Evolutionary conservation across 92 coral and sea anemone genomes (phyloP).

Genomic region (Nematostella vectensis): DNA sequence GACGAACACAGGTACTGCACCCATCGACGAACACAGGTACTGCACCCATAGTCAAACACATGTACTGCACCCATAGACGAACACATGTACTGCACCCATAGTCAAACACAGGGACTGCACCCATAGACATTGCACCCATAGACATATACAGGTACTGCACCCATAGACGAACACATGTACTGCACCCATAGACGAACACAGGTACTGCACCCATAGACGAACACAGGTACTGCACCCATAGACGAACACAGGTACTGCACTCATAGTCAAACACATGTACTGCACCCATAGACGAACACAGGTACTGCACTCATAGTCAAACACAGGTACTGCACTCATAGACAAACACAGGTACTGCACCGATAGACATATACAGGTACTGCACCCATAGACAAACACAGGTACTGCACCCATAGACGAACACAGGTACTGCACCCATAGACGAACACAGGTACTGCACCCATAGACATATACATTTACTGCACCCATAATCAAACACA

Average conservation of each 20-base stretch:
- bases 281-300: not conserved
- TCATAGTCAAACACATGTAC: constrained; percentile 30
- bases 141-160: not conserved
- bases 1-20: constrained; percentile 67
- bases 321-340: constrained; percentile 19
- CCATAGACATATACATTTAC: constrained; percentile 46
- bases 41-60: not conserved
- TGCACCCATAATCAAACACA: not conserved
- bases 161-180: too few relatives aligned
- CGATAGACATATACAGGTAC: too few relatives aligned
- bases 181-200: constrained; percentile 75
- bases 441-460: too few relatives aligned
- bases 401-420: constrained; percentile 10
- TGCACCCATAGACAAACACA: constrained; percentile 51
- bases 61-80: not conserved
- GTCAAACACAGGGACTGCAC: constrained; percentile 70
- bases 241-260: not conserved
- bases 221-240: constrained; percentile 18
- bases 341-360: not conserved
- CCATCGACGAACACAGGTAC: constrained; percentile 57
- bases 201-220: constrained; percentile 62
- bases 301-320: not conserved
- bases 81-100: too few relatives aligned
- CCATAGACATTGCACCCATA: constrained; percentile 31
- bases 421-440: not conserved